Percentiles rank a stretch among this genome's conserved stretches.
phyloP scores from a whole-genome alignment of 1,140 invertebrate species.

The Drosophila kepulauana region DNA sequence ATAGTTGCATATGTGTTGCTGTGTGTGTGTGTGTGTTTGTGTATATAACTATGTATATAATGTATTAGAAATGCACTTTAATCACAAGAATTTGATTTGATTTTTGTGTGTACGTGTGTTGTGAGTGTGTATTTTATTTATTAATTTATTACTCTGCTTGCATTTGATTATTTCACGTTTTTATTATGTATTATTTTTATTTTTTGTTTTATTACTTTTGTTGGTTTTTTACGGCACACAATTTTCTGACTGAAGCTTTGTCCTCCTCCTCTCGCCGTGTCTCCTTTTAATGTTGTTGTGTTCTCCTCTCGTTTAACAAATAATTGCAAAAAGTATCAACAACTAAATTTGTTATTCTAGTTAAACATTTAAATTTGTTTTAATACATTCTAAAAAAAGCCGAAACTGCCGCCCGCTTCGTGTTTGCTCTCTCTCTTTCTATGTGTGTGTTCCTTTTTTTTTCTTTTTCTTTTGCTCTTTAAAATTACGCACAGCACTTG shows the following conservation, averaged over 20 bases:
- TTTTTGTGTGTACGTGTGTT: constrained; percentile 36
- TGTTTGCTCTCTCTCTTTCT: constrained; percentile 25
- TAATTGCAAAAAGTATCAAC: constrained; percentile 82
- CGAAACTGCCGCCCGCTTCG: constrained; percentile 72
- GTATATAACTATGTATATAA: constrained; percentile 55
- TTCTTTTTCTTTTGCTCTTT: constrained; percentile 21
- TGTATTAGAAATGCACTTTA: constrained; percentile 84
- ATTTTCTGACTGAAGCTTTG: constrained; percentile 61
- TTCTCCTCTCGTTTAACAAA: constrained; percentile 66
- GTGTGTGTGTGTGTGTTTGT: constrained; percentile 30
- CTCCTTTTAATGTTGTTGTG: constrained; percentile 3
- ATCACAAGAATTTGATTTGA: constrained; percentile 82
- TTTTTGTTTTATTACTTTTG: background rate
- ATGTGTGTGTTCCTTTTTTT: background rate
- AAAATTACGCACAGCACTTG: constrained; percentile 68
- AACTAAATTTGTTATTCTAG: constrained; percentile 84
- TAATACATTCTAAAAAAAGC: constrained; percentile 77
- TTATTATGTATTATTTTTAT: background rate
- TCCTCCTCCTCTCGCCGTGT: constrained; percentile 8
- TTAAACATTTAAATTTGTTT: constrained; percentile 75
- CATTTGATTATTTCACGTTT: constrained; percentile 44
- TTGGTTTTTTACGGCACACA: constrained; percentile 47
- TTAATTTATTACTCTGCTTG: constrained; percentile 37
- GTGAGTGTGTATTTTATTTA: constrained; percentile 37
- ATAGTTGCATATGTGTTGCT: constrained; percentile 19